Base-by-base conservation (phyloP, 1,140 invertebrate species). In the Arctopsyche grandis region DNA sequence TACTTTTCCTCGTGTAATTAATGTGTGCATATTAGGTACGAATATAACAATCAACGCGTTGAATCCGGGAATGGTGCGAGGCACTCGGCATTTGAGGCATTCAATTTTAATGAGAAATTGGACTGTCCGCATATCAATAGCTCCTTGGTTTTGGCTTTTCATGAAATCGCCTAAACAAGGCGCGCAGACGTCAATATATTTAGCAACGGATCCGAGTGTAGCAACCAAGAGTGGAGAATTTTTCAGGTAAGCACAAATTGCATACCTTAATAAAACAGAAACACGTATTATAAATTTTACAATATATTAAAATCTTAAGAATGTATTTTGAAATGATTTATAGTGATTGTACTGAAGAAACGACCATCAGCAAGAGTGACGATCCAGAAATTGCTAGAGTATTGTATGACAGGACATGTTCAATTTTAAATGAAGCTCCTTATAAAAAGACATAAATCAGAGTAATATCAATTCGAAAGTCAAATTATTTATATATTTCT, bases 11-110 rank as follows among this genome's bases (percentile, higher is more conserved):
- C n/a, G n/a, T n/a, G n/a, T n/a, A n/a, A n/a, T n/a, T n/a, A n/a
- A n/a, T n/a, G n/a, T n/a, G n/a, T 38, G 29, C 29, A 38, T 38
- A 38, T 38, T 38, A 91, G 90, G 88, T 22, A 89, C 90, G 73
- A 89, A 90, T 66, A 89, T 95, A 0, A 92, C 90, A 4, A 91
- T 91, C 7, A 93, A 94, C 87, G 87, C 91, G 73, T 85, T 93
- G 1, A 91, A 94, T 87, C 93, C 93, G 48, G 94, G 93, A 14
- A 85, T 93, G 26, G 91, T 93, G 0, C 88, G 91, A 58, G 86
- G 91, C 21, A 90, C 90, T 43, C 86, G 90, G 5, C 90, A 94
- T 85, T 88, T 91, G 85, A 86, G 87, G 66, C 85, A 88, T 58
- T 88, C 87, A 7, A 82, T 84, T 9, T 75, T 88, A n/a, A 85